Conservation (phyloP, 2,797 vertebrate species). For the Sparidentex hasta region DNA sequence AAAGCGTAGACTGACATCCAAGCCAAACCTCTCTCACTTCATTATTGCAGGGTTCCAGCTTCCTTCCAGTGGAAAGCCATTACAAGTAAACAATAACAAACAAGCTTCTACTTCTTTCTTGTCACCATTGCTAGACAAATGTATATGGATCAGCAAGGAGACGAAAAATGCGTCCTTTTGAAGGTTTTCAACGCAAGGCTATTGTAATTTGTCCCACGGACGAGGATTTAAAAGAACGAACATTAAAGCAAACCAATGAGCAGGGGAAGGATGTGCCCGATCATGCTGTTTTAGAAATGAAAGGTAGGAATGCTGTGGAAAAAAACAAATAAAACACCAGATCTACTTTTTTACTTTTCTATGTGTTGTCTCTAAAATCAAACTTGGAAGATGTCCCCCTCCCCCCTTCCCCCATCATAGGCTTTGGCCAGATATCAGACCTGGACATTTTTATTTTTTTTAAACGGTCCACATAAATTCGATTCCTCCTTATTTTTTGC, state of each 20-base stretch:
- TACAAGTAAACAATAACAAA: conserved; percentile 88
- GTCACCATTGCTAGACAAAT: conserved; percentile 94
- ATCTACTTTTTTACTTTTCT: conserved; percentile 86
- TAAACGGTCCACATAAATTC: conserved; percentile 72
- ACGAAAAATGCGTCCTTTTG: conserved; percentile 99
- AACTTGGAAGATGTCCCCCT: conserved; percentile 80
- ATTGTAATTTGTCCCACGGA: conserved; percentile 97
- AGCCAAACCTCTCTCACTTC: conserved; percentile 88
- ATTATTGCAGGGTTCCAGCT: conserved; percentile 89
- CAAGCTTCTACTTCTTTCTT: conserved; percentile 90
- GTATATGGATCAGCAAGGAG: conserved; percentile 97
- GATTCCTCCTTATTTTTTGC: conserved; percentile 68
- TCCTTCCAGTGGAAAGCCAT: conserved; percentile 88
- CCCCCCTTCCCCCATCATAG: conserved; percentile 66
- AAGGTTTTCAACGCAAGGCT: conserved; percentile 97
- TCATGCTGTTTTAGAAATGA: conserved; percentile 98
- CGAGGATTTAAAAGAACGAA: conserved; percentile 94
- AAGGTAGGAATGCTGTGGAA: conserved; percentile 93
- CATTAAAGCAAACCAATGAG: conserved; percentile 94
- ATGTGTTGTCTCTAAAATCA: conserved; percentile 83
- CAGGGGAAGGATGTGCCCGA: conserved; percentile 98
- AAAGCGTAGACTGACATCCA: conserved; percentile 85
- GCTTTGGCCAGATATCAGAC: conserved; percentile 78
- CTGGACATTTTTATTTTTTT: conserved; percentile 68
- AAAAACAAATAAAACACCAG: conserved; percentile 80